A percentile compares a stretch with the other conserved stretches of the same genome.
phyloP scores from a whole-genome alignment of 2,797 vertebrate genomes.

The Thunnus albacares region DNA sequence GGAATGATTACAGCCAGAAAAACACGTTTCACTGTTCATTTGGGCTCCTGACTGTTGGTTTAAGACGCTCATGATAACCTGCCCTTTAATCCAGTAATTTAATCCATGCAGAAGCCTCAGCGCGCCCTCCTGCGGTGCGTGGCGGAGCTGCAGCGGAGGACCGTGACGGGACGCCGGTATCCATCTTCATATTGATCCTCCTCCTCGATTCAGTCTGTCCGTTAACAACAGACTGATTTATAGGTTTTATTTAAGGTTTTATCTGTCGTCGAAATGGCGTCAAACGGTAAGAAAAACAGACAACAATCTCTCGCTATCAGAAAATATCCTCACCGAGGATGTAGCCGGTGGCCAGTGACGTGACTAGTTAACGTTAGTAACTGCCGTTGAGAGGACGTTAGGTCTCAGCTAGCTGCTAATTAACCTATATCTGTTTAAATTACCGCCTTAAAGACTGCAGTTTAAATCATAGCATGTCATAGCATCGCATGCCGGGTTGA shows the following conservation, averaged over 20 bases:
- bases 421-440: not conserved
- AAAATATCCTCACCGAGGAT: too few species aligned
- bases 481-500: too few species aligned
- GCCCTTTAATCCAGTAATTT: too few species aligned
- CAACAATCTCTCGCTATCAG: not conserved
- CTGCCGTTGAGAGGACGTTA: too few species aligned
- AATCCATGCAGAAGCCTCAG: too few species aligned
- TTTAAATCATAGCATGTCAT: too few species aligned
- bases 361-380: not conserved
- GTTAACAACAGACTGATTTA: not conserved
- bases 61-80: too few species aligned
- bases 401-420: too few species aligned
- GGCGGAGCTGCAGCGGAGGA: not conserved
- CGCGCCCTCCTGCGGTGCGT: not conserved
- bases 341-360: not conserved
- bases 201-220: not conserved
- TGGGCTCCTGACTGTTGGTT: too few species aligned
- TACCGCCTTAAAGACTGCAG: not conserved
- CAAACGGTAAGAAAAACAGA: slow-evolving; percentile 64
- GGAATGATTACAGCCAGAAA: too few species aligned
- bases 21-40: too few species aligned
- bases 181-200: slow-evolving; percentile 10
- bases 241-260: not conserved
- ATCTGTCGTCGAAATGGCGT: slow-evolving; percentile 50
- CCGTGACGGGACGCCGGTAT: not conserved